Base-by-base conservation (phyloP, 2,888 invertebrate genomes). In the Sarcophaga carnaria region DNA sequence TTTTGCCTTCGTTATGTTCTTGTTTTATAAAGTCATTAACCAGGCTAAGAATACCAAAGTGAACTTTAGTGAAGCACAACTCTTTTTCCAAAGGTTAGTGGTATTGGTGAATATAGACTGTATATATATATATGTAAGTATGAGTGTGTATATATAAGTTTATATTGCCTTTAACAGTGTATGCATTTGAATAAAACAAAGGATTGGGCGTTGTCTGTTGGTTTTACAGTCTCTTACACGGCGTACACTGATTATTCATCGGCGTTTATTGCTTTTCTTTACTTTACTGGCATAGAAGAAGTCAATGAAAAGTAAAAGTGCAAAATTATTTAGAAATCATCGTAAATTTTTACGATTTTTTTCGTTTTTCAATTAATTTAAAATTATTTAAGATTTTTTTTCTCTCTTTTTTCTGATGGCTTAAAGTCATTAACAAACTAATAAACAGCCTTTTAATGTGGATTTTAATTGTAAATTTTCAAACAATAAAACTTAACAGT, bases 191-290 rank as follows among this genome's bases (percentile, higher is more conserved):
- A 72, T 14, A 59, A 72, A 78, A 87, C 78, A 87, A 87, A 84
- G 87, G 83, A 87, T 83, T 83, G 87, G 87, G 87, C 87, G 87
- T 87, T 84, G 87, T 79, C 87, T 84, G 80, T 78, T 80, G 80
- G 5, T 4, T 54, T 4, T 54, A 17, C 17, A 59, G 27, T n/a
- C 17, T 14, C 54, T 5, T 54, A 54, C 4, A 14, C 12, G 12
- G 5, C 17, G 12, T 14, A 14, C 4, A 54, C 2, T 17, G 12
- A 54, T 54, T 54, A 54, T 12, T 54, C 54, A 54, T 37, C 37
- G 2, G 0, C 37, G 54, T 54, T 17, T 14, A 17, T 17, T 54
- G 12, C 5, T 17, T 54, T 54, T 54, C 17, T 54, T 54, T 54
- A 14, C 17, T 54, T 54, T 54, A 14, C 54, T 54, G 12, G 17